phyloP scores from a whole-genome alignment of 2,113 vertebrate species.

The Asarcornis scutulata region DNA sequence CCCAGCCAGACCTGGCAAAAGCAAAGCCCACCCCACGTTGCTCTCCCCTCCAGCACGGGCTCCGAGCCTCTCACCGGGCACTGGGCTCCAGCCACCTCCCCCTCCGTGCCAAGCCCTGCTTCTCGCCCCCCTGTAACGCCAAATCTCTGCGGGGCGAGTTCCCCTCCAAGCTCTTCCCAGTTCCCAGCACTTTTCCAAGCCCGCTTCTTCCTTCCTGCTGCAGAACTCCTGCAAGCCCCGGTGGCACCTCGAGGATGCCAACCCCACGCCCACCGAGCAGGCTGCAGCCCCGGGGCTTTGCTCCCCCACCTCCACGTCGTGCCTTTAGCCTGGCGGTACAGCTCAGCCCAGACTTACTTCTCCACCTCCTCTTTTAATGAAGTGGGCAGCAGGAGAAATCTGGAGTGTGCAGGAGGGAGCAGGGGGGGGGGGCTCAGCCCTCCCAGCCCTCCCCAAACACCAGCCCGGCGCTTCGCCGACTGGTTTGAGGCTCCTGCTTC shows the following conservation, averaged over 20 bases:
- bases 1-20: not conserved
- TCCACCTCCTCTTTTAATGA: too few relatives aligned
- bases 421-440: not conserved
- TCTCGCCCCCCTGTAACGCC: not conserved
- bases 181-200: accelerated
- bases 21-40: not conserved
- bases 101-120: not conserved
- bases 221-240: not conserved
- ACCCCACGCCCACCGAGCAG: accelerated
- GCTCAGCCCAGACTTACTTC: too few relatives aligned
- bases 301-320: not conserved
- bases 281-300: not conserved
- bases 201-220: not conserved
- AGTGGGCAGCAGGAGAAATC: too few relatives aligned
- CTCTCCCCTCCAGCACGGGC: too few relatives aligned
- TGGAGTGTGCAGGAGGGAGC: not conserved
- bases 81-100: too few relatives aligned
- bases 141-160: too few relatives aligned
- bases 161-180: not conserved
- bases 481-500: not conserved
- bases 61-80: too few relatives aligned
- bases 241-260: accelerated
- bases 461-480: not conserved
- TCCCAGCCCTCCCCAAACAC: not conserved
- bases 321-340: not conserved